These are phyloP conservation scores for Biston betularia DNA, from an alignment of 2,888 invertebrate genomes.

Conservation along the genomic window DNA sequence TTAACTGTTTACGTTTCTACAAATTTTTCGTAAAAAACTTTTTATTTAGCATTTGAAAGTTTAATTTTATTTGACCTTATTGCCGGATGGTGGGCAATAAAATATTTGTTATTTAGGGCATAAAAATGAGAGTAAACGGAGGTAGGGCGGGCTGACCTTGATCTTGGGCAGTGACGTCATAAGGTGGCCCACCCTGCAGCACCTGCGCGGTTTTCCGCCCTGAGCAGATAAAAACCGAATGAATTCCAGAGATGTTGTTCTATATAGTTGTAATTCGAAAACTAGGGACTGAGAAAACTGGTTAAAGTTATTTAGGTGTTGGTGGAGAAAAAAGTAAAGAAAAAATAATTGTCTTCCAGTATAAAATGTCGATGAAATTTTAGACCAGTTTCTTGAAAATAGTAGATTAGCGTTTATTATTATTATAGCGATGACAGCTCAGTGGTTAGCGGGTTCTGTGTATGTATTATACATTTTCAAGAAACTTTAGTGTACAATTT, in stretches of 20 bases:
- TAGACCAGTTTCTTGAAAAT: too few species aligned
- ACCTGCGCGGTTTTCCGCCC: constrained; percentile 41
- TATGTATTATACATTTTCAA: too few species aligned
- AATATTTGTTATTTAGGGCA: constrained; percentile 33
- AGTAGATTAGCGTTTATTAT: too few species aligned
- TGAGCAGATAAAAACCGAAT: constrained; percentile 18
- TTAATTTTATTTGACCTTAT: constrained; percentile 13
- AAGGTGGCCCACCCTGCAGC: constrained; percentile 36
- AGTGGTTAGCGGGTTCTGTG: too few species aligned
- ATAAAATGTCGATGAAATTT: too few species aligned
- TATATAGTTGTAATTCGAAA: neutral
- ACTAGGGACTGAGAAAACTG: too few species aligned
- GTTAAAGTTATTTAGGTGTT: too few species aligned
- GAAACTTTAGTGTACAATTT: too few species aligned
- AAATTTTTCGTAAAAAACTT: constrained; percentile 14
- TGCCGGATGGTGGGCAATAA: constrained; percentile 18
- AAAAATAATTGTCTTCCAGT: too few species aligned
- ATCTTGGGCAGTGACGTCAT: constrained; percentile 52
- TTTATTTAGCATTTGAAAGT: constrained; percentile 8
- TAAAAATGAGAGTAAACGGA: constrained; percentile 39
- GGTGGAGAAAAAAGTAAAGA: too few species aligned
- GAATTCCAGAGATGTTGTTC: constrained; percentile 4
- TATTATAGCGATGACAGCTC: too few species aligned
- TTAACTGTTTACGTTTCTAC: neutral
- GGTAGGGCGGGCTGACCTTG: constrained; percentile 45